phyloP scores from a whole-genome alignment of 2,797 vertebrate species.

The Danio jaintianensis region DNA sequence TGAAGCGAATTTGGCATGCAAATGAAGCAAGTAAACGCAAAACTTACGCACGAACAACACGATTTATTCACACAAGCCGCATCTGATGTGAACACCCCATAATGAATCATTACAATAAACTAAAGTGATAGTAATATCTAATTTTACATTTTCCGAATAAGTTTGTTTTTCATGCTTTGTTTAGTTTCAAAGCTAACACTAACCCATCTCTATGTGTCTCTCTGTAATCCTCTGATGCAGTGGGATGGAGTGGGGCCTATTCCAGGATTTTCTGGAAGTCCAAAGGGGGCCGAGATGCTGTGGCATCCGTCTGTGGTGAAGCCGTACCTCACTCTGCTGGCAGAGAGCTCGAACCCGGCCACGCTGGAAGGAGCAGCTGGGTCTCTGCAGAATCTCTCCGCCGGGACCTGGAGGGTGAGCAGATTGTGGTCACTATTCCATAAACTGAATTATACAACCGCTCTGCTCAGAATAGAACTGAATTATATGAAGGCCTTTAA shows the following conservation, averaged over 20 bases:
- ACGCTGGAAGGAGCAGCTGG: constrained; percentile 96
- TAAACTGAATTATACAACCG: constrained; percentile 29
- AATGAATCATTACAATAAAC: no score
- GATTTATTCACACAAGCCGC: no score
- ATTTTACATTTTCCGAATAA: not conserved
- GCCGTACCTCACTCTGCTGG: constrained; percentile 95
- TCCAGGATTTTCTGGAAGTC: constrained; percentile 90
- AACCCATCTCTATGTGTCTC: not conserved
- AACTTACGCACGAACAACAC: no score
- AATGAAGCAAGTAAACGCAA: no score
- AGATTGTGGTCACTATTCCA: constrained; percentile 10
- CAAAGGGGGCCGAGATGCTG: constrained; percentile 94
- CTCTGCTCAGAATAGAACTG: constrained; percentile 27
- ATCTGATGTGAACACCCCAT: no score
- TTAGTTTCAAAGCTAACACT: constrained; percentile 7
- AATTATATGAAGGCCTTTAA: constrained; percentile 30
- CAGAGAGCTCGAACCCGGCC: constrained; percentile 97
- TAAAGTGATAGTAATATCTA: not conserved
- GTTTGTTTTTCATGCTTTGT: not conserved
- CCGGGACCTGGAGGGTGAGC: constrained; percentile 95
- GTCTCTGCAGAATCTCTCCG: constrained; percentile 96
- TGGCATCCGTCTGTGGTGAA: constrained; percentile 98
- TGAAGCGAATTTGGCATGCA: no score
- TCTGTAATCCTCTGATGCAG: constrained; percentile 69
- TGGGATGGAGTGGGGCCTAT: constrained; percentile 94